Evolutionary conservation across 2,797 vertebrate species (phyloP).

Genomic region (Cirrhinus molitorella): DNA sequence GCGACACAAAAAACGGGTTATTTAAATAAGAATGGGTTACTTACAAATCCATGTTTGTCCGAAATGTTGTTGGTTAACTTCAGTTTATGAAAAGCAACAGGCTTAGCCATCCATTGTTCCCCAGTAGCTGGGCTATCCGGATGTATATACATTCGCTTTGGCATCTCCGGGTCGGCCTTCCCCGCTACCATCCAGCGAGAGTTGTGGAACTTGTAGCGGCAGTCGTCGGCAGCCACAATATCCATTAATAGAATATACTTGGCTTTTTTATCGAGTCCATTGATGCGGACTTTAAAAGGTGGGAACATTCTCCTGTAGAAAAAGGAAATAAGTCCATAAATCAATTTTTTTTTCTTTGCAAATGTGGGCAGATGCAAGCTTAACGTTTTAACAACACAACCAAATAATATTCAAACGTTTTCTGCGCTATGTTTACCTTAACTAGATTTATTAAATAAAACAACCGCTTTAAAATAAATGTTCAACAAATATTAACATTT

Average conservation of each 20-base stretch:
- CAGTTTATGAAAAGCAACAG: slow-evolving; percentile 96
- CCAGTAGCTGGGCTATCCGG: slow-evolving; percentile 97
- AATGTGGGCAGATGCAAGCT: background rate
- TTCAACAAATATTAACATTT: background rate
- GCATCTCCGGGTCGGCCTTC: slow-evolving; percentile 98
- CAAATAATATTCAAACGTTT: slow-evolving; percentile 9
- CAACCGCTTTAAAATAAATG: background rate
- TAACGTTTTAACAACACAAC: slow-evolving; percentile 39
- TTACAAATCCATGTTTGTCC: slow-evolving; percentile 98
- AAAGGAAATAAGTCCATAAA: slow-evolving; percentile 29
- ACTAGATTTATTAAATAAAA: background rate
- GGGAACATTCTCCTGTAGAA: slow-evolving; percentile 94
- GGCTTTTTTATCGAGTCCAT: slow-evolving; percentile 96
- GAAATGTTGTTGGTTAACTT: slow-evolving; percentile 99
- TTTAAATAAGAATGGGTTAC: slow-evolving; percentile 68
- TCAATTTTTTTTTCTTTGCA: background rate
- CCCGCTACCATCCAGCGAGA: slow-evolving; percentile 99
- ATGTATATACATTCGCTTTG: slow-evolving; percentile 98
- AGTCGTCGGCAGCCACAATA: slow-evolving; percentile 96
- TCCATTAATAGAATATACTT: slow-evolving; percentile 98
- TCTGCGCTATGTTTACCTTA: background rate
- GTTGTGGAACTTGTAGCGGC: slow-evolving; percentile 98
- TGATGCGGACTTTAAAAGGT: slow-evolving; percentile 96
- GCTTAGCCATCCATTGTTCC: slow-evolving; percentile 99
- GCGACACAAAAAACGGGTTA: background rate